Base-by-base conservation (phyloP, 2,888 invertebrate species). In the Andrena trimmerana region DNA sequence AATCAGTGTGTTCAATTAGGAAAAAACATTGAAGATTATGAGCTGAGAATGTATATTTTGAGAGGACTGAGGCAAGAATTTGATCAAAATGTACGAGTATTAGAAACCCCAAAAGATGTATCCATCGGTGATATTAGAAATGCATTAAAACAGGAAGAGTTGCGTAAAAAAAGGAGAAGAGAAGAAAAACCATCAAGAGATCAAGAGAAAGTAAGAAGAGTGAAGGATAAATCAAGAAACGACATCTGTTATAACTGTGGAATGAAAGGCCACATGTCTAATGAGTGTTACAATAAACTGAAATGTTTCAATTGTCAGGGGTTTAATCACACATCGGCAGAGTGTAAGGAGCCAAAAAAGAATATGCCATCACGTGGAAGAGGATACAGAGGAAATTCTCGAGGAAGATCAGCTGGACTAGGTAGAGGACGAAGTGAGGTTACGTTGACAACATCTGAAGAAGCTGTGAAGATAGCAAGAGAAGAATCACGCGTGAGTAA, bases 41-140 rank as follows among this genome's bases (percentile, higher is more conserved):
- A 77, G 42, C 3, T 70, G n/a, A 70, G 13, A 59, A 70, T 77
- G 70, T 77, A 77, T 24, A 52, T 66, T 0, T 29, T 67, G 0
- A 78, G 27, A 71, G 67, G 66, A 10, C 20, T 78, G 29, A 70
- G 52, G n/a, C 0, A 52, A 0, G 62, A 73, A 24, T 78, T 72
- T 48, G 78, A 78, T 1, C 72, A 67, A 24, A 72, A 71, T 16
- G 67, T 78, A 16, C 8, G 33, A 7, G 42, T 29, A 36, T 54
- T 31, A 10, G n/a, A 59, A 16, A 27, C n/a, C 4, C 20, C 20
- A 16, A 69, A 59, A 27, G 69, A 57, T 27, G n/a, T 59, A 13
- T 13, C 8, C 1, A n/a, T 59, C 10, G 29, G 5, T 5, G 59
- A 59, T 33, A 69, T 24, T 2, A 42, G 57, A 42, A 42, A 36